A percentile compares a stretch with the other conserved stretches of the same genome.
Evolutionary conservation across 2,113 vertebrate species (phyloP).

Genomic region (Cebus imitator): DNA sequence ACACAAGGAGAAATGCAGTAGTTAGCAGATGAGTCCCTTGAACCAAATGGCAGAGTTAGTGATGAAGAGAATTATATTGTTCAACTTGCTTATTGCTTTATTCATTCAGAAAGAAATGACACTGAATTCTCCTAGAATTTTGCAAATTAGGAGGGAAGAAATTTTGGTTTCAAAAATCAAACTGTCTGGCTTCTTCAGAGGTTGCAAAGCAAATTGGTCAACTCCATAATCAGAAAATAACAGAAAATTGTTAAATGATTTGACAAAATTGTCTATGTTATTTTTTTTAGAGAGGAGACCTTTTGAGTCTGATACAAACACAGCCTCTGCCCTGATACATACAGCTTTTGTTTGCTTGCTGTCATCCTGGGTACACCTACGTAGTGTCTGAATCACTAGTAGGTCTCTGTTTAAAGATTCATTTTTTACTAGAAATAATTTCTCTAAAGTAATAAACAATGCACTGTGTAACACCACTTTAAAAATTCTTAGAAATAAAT

Average conservation of each 20-base stretch:
- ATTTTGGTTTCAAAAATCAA: constrained; percentile 35
- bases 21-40: constrained; percentile 1
- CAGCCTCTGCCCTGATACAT: not conserved
- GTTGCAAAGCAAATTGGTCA: constrained; percentile 32
- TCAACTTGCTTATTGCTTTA: constrained; percentile 16
- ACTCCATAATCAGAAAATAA: constrained; percentile 42
- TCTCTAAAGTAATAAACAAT: constrained; percentile 75
- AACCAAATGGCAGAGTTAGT: constrained; percentile 23
- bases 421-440: constrained; percentile 73
- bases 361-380: not conserved
- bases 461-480: constrained; percentile 75
- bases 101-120: constrained; percentile 22
- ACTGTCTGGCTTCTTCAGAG: not conserved
- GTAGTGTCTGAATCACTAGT: constrained; percentile 34
- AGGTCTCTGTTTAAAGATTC: constrained; percentile 54
- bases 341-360: not conserved
- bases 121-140: constrained; percentile 6
- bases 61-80: constrained; percentile 46
- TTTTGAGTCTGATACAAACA: not conserved
- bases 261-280: not conserved
- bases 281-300: not conserved
- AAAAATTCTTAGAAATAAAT: constrained; percentile 83
- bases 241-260: not conserved
- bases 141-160: constrained; percentile 22
- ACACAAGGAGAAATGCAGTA: not conserved